phyloP scores from a whole-genome alignment of 1,140 invertebrate genomes.

The Oryctes rhinoceros region DNA sequence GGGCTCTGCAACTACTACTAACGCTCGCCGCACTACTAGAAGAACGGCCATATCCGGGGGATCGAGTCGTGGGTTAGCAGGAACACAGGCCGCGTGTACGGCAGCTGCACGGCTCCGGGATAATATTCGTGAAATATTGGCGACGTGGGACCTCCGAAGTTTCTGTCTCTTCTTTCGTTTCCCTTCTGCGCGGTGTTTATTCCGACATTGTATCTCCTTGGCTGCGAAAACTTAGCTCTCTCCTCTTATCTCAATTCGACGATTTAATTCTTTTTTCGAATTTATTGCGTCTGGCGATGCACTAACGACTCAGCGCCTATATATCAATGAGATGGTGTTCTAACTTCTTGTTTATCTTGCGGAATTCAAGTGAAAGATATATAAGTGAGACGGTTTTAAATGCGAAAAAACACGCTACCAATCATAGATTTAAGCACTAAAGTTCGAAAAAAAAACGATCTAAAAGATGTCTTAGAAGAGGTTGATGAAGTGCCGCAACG shows the following conservation, averaged over 20 bases:
- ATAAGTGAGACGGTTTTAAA: no score
- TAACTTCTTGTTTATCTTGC: neutral
- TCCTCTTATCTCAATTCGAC: neutral
- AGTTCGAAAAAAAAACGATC: no score
- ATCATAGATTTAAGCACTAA: no score
- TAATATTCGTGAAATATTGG: slow-evolving; percentile 39
- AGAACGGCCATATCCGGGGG: neutral
- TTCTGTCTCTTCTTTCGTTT: slow-evolving; percentile 6
- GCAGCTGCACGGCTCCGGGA: slow-evolving; percentile 4
- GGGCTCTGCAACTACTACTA: neutral
- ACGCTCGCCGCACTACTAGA: no score
- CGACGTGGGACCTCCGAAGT: slow-evolving; percentile 24
- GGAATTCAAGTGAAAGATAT: neutral
- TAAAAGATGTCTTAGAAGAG: no score
- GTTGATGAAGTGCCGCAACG: no score
- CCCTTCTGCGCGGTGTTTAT: neutral
- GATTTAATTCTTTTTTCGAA: slow-evolving; percentile 23
- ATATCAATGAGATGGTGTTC: neutral
- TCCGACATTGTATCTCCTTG: neutral
- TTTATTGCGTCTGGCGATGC: neutral
- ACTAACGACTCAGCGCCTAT: neutral
- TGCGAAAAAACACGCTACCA: no score
- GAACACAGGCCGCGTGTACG: neutral
- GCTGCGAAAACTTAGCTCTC: neutral
- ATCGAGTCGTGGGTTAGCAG: slow-evolving; percentile 9